phyloP scores from a whole-genome alignment of 2,888 invertebrate species.

The Cynaeus angustus region DNA sequence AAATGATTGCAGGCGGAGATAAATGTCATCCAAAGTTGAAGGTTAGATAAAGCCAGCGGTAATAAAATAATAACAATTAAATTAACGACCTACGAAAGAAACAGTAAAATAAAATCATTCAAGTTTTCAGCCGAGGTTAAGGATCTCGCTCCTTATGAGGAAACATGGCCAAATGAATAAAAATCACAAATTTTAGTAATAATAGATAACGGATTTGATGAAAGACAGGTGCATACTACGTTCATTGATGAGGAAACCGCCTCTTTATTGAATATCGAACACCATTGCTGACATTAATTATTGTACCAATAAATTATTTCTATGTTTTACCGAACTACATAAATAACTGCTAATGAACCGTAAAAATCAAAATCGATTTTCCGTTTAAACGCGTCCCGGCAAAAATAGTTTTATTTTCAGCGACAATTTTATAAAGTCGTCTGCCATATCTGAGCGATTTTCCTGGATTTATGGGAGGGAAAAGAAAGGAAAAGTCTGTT shows the following conservation, averaged over 20 bases:
- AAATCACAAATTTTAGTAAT: not conserved
- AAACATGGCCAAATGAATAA: not conserved
- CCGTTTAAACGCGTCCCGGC: not conserved
- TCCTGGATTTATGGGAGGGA: constrained; percentile 44
- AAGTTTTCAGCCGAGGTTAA: constrained; percentile 15
- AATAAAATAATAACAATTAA: constrained; percentile 36
- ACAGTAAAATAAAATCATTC: constrained; percentile 20
- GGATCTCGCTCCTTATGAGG: constrained; percentile 3
- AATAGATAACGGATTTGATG: not conserved
- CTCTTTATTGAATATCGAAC: constrained; percentile 14
- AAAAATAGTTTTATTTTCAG: too few species aligned
- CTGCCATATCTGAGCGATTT: constrained; percentile 46
- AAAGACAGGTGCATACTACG: constrained; percentile 5
- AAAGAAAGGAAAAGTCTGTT: constrained; percentile 22
- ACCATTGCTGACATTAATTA: constrained; percentile 22
- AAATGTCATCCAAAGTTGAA: not conserved
- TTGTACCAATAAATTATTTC: constrained; percentile 29
- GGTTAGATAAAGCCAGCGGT: not conserved
- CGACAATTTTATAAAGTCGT: constrained; percentile 6
- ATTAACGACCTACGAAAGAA: constrained; percentile 18
- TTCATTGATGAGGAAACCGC: constrained; percentile 11
- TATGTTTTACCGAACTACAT: not conserved
- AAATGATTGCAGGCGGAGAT: too few species aligned
- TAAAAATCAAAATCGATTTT: constrained; percentile 2
- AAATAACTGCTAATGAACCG: not conserved